Evolutionary conservation across 1,140 invertebrate species (phyloP).

Genomic region (Adelges cooleyi): DNA sequence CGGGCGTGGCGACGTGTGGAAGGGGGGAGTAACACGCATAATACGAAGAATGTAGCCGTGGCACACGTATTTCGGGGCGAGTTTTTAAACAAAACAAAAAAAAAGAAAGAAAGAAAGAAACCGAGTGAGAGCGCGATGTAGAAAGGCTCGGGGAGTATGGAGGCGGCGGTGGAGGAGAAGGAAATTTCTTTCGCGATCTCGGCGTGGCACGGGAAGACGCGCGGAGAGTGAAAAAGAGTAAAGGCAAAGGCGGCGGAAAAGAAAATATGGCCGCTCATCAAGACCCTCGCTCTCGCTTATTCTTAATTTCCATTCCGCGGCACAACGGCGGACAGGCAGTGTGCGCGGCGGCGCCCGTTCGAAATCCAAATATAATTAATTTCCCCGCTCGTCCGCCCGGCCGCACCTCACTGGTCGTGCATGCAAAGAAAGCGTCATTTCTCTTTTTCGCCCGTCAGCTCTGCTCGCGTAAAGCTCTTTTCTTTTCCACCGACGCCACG

Average conservation of each 20-base stretch:
- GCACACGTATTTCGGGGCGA: conserved; percentile 17
- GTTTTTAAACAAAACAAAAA: conserved; percentile 7
- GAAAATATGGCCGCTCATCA: conserved; percentile 30
- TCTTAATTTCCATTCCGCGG: conserved; percentile 27
- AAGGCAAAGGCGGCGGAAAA: conserved; percentile 25
- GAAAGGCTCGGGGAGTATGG: neutral
- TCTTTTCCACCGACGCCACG: neutral
- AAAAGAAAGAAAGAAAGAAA: too few species aligned
- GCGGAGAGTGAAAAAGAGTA: conserved; percentile 16
- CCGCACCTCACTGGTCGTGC: neutral
- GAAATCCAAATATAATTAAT: conserved; percentile 29
- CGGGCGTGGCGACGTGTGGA: neutral
- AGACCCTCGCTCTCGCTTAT: conserved; percentile 19
- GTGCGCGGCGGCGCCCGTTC: conserved; percentile 7
- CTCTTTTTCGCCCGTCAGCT: conserved; percentile 27
- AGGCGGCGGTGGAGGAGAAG: neutral
- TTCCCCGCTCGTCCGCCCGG: neutral
- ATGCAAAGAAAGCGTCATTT: conserved; percentile 28
- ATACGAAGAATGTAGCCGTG: conserved; percentile 1
- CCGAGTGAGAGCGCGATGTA: neutral
- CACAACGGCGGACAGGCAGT: neutral
- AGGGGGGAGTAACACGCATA: neutral
- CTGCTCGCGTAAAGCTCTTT: conserved; percentile 18
- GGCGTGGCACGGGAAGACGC: neutral
- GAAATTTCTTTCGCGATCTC: conserved; percentile 19